phyloP scores from a whole-genome alignment of 2,888 invertebrate species.

The Microctonus brassicae region DNA sequence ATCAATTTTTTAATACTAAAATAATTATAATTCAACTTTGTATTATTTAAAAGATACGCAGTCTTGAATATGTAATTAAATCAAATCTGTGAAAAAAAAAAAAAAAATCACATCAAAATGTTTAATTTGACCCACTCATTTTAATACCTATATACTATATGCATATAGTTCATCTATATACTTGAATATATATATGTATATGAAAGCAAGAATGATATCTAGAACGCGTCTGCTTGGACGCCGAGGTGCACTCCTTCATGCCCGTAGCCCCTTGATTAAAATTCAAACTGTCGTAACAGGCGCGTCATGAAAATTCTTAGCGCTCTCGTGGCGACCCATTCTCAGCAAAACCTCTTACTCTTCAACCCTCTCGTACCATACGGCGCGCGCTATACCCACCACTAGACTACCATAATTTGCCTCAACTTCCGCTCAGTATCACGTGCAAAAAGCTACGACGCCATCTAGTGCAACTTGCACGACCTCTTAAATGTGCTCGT shows the following conservation, averaged over 20 bases:
- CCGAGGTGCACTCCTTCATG: constrained; percentile 6
- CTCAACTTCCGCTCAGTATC: constrained; percentile 6
- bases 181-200: constrained; percentile 5
- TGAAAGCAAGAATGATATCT: not conserved
- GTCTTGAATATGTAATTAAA: not conserved
- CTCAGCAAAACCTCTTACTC: not conserved
- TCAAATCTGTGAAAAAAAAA: not conserved
- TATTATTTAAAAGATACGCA: not conserved
- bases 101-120: not conserved
- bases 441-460: constrained; percentile 10
- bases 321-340: constrained; percentile 9
- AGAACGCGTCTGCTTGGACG: constrained; percentile 4
- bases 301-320: constrained; percentile 27
- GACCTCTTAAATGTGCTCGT: not conserved
- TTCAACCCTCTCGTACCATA: not conserved
- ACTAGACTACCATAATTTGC: constrained; percentile 14
- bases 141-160: not conserved
- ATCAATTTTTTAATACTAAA: not conserved
- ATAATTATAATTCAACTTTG: not conserved
- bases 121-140: not conserved
- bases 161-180: not conserved
- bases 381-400: not conserved
- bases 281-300: constrained; percentile 31
- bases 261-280: constrained; percentile 24
- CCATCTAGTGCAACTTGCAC: constrained; percentile 2